Conservation (phyloP, 2,797 vertebrate genomes). For the Enteromius radiatus region DNA sequence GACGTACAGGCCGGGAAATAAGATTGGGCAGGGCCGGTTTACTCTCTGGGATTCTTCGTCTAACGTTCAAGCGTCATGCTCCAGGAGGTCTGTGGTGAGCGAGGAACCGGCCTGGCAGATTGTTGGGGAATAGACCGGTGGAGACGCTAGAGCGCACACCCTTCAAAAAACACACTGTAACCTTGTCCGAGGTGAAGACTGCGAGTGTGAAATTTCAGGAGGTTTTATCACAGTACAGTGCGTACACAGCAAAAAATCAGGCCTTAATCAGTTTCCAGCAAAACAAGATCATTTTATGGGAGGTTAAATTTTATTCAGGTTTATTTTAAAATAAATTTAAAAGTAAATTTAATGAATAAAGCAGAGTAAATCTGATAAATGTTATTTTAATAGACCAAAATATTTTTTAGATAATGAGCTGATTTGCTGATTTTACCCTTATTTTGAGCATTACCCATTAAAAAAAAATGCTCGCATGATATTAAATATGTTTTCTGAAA, state of each 20-base stretch:
- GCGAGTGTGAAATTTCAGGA: conserved; percentile 16
- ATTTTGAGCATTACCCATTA: too few relatives aligned
- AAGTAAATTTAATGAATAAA: not conserved
- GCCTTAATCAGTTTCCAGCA: not conserved
- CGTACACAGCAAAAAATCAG: not conserved
- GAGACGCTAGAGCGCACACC: conserved; percentile 23
- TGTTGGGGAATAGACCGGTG: conserved; percentile 37
- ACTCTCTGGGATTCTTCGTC: conserved; percentile 69
- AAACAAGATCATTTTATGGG: not conserved
- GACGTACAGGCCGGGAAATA: conserved; percentile 54
- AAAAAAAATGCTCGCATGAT: too few relatives aligned
- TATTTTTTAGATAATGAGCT: not conserved
- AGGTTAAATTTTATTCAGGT: not conserved
- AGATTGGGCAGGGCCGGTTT: conserved; percentile 63
- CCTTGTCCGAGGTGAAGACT: conserved; percentile 44
- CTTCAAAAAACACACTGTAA: conserved; percentile 52
- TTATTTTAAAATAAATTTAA: not conserved
- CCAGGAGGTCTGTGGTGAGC: conserved; percentile 61
- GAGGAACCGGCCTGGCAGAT: conserved; percentile 59
- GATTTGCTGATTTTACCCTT: not conserved
- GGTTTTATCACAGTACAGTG: not conserved
- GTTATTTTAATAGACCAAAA: not conserved
- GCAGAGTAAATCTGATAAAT: not conserved
- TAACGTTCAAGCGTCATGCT: conserved; percentile 66
- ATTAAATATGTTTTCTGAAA: not conserved